These are phyloP conservation scores for Lampris incognitus DNA, from an alignment of 2,113 vertebrate species.

Conservation along the genomic window DNA sequence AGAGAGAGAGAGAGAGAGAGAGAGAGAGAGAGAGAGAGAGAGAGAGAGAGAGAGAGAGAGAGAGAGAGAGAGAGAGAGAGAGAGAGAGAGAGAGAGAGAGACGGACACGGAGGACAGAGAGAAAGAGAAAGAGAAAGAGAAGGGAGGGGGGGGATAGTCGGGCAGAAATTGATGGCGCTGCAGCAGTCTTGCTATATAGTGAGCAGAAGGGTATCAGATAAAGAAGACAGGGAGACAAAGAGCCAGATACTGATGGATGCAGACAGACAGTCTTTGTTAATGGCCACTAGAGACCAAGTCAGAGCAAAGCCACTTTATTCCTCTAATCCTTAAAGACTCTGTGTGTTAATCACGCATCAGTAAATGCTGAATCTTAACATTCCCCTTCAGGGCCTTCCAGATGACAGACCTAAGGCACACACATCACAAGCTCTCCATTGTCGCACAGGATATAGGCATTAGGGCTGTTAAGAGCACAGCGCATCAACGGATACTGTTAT, in stretches of 20 bases:
- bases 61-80: constrained; percentile 14
- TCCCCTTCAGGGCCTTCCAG: constrained; percentile 23
- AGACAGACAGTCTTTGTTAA: constrained; percentile 50
- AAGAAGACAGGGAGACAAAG: constrained; percentile 27
- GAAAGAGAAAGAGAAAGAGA: neutral
- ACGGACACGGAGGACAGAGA: neutral
- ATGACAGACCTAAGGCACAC: neutral
- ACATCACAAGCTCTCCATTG: constrained; percentile 29
- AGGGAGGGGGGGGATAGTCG: neutral
- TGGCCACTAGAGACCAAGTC: constrained; percentile 54
- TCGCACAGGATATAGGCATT: constrained; percentile 21
- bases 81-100: constrained; percentile 12
- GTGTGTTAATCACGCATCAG: constrained; percentile 26
- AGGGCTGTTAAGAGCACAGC: neutral
- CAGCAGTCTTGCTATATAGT: constrained; percentile 41
- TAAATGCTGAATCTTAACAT: neutral
- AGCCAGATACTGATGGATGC: constrained; percentile 27
- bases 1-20: constrained; percentile 35
- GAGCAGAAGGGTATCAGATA: constrained; percentile 60
- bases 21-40: neutral
- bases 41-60: too few species aligned
- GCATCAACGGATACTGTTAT: constrained; percentile 28
- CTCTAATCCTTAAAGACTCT: constrained; percentile 39
- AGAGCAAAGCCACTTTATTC: constrained; percentile 35
- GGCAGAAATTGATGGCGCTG: constrained; percentile 57